Conservation (phyloP, 37 sponge, comb jelly and placozoan genomes). For the Chondrilla cf. caribensis region DNA sequence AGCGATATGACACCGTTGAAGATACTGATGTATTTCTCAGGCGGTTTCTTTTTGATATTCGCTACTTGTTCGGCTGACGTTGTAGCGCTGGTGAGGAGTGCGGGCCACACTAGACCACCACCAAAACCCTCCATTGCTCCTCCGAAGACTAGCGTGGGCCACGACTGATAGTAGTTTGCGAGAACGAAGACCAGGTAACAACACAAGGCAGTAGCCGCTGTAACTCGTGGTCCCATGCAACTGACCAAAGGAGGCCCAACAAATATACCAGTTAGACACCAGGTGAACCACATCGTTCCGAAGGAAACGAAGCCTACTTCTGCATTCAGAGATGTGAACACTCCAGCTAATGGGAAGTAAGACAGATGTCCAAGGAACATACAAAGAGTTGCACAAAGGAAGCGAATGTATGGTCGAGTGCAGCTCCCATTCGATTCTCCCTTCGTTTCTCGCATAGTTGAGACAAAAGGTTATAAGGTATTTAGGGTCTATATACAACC, state of each 20-base stretch:
- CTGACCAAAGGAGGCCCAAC: too few species aligned
- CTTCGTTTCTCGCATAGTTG: too few species aligned
- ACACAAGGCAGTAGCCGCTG: too few species aligned
- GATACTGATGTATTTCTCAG: neutral
- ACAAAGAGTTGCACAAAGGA: neutral
- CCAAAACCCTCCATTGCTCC: slow-evolving; percentile 50
- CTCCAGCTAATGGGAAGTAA: neutral
- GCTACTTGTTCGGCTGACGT: neutral
- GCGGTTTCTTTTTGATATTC: neutral
- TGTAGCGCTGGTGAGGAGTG: neutral
- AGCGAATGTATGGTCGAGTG: neutral
- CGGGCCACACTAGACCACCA: slow-evolving; percentile 52
- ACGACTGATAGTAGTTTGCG: slow-evolving; percentile 56
- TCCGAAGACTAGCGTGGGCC: slow-evolving; percentile 63
- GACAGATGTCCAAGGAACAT: neutral
- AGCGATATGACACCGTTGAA: neutral
- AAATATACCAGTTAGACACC: too few species aligned
- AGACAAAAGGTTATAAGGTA: too few species aligned
- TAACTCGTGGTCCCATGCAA: too few species aligned
- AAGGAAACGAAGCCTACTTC: slow-evolving; percentile 2
- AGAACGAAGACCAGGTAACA: slow-evolving; percentile 14
- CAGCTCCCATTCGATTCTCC: too few species aligned
- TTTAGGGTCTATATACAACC: too few species aligned
- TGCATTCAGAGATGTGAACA: neutral
- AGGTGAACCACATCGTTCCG: neutral